Base-by-base conservation (phyloP, 1,140 invertebrate genomes). In the Drosophila arizonae region DNA sequence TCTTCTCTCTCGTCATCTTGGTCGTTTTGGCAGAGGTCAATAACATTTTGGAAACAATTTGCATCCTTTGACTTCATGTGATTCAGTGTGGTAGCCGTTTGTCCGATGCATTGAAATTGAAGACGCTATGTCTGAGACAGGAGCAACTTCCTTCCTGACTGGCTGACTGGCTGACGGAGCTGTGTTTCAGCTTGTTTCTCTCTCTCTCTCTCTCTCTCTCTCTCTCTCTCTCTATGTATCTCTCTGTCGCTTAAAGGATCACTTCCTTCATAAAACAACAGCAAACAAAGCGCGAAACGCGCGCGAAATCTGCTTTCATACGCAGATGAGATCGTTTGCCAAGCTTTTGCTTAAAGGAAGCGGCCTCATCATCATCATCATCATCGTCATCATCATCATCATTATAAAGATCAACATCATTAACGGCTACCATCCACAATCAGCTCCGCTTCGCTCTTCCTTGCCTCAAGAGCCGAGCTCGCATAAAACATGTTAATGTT, bases 401-500 rank as follows among this genome's bases (percentile, higher is more conserved):
- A 51, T n/a, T 30, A 33, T 11, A 28, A 61, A 13, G 33, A 36
- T n/a, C 46, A 60, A 41, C 33, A 54, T 26, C 24, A 57, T 55
- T 52, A 39, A 10, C 39, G 11, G 63, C 63, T 30, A 10, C 28
- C 28, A 5, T 36, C 26, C 43, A 13, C 55, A 26, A 43, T 70
- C 30, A 43, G 64, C 45, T 70, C 36, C 24, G 57, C 21, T 56
- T 36, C 28, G 21, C 41, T 69, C 46, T 33, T 13, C 67, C 43
- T 50, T 63, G 62, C 24, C 58, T 41, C 60, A 1, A 39, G 48
- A 64, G 62, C 73, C 41, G 58, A 51, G 43, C 75, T 60, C 67
- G 67, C 80, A 79, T 85, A 81, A 85, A 85, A 77, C 81, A 78
- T 75, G 81, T 86, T 81, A 81, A 85, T 86, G 77, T 86, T 81